Percentiles rank a stretch among this genome's conserved stretches.
Conservation (phyloP, 2,113 vertebrate species). For the Emydura subglobosa region DNA sequence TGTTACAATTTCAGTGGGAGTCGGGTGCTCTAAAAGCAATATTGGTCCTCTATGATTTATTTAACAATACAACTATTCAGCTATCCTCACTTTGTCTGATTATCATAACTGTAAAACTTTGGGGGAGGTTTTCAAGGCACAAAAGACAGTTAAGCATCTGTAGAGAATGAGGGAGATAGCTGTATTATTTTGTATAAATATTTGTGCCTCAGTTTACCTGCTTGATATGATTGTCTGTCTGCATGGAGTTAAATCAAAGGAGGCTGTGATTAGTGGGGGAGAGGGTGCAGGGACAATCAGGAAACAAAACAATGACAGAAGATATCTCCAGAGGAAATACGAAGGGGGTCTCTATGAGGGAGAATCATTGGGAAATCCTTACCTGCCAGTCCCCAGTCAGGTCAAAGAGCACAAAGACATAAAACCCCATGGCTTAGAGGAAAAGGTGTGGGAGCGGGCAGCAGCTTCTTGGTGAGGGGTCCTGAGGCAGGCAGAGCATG, state of each 20-base stretch:
- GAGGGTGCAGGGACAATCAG: neutral
- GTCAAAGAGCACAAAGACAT: neutral
- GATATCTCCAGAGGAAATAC: neutral
- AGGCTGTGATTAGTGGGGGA: neutral
- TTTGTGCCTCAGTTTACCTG: neutral
- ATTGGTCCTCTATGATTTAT: neutral
- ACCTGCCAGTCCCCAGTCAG: neutral
- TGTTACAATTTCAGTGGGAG: neutral
- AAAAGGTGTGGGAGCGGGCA: neutral
- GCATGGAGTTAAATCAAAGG: neutral
- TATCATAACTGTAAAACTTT: neutral
- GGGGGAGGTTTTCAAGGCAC: neutral
- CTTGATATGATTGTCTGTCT: neutral
- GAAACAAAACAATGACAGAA: neutral
- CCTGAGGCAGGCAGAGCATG: neutral
- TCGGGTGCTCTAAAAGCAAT: neutral
- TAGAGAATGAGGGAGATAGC: neutral
- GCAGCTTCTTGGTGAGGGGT: neutral
- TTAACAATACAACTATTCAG: neutral
- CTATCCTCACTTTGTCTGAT: neutral
- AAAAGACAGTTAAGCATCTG: neutral
- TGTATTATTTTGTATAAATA: neutral
- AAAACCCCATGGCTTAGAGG: neutral
- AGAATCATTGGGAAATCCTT: neutral
- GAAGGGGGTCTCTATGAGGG: neutral